Conservation (phyloP, 2,888 invertebrate genomes). For the Patella ulyssiponensis region DNA sequence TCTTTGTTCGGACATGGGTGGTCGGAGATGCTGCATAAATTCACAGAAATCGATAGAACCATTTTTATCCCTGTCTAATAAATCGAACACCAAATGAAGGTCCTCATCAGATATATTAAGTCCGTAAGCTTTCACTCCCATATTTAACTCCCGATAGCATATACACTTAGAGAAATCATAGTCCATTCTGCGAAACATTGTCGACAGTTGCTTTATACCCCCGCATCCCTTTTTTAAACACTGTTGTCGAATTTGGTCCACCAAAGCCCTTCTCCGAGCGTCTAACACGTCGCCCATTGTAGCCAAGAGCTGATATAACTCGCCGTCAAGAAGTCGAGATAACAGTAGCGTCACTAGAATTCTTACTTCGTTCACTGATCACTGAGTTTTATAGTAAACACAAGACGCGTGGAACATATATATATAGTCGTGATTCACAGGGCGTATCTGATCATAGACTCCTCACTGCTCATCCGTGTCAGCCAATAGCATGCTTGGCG, state of each 20-base stretch:
- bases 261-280: conserved; percentile 23
- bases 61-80: conserved; percentile 54
- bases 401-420: too few species aligned
- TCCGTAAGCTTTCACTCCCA: conserved; percentile 51
- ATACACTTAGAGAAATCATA: conserved; percentile 54
- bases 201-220: conserved; percentile 52
- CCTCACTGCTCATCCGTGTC: too few species aligned
- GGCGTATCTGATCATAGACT: too few species aligned
- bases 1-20: conserved; percentile 48
- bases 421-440: too few species aligned
- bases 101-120: conserved; percentile 52
- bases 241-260: conserved; percentile 45
- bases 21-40: conserved; percentile 53
- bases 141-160: conserved; percentile 50
- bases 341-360: too few species aligned
- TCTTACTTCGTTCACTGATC: too few species aligned
- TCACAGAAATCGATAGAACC: conserved; percentile 59
- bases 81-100: conserved; percentile 45
- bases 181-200: conserved; percentile 53
- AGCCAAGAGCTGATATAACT: too few species aligned
- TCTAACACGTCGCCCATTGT: background rate
- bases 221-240: conserved; percentile 46
- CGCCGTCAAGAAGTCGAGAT: too few species aligned
- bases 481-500: too few species aligned
- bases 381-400: too few species aligned